Evolutionary conservation across 2,888 invertebrate species (phyloP), one percentile per base, ranked within the genome.

Genomic region (Adineta ricciae): DNA sequence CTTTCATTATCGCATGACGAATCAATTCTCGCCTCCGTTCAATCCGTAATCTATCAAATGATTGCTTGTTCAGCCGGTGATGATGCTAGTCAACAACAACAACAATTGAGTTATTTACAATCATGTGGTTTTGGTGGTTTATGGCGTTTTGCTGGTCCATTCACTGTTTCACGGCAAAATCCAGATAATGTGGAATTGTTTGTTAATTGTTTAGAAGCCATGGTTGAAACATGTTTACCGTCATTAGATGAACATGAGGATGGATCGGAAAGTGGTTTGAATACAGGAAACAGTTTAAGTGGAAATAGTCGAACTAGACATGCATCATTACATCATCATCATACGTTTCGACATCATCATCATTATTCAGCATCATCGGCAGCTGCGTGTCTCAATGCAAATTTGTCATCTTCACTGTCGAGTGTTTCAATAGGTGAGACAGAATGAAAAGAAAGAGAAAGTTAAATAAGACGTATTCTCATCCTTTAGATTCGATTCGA

Each of bases 71-170:
- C 95, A 86, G 90, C 91, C 87, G 97, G 97, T 89, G 94, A 95
- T 49, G 85, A 85, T 36, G 72, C 85, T 2, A 83, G 64, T 38
- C 83, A 83, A 41, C 96, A 97, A 88, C 96, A 96, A 89, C 96
- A 97, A 88, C 96, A 96, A 89, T 92, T 97, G 84, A 96, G 96
- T 90, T 97, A 96, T 90, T 93, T 98, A 90, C 97, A 97, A 91
- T 88, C 41, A 14, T 54, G 86, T 90, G 98, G 98, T 1, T 98
- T 98, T 90, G 98, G 97, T 9, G 98, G 98, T 0, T 92, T 98
- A 49, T 98, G 98, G 98, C 92, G 98, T 88, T 98, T 98, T 91
- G 97, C 97, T 11, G 97, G 97, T 83, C 96, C 97, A 11, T 98
- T 97, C 89, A 95, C 96, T 83, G 96, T 96, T 93, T 96, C 89